Evolutionary conservation across 1,140 invertebrate species (phyloP).

Genomic region (Neotoxoptera formosana): DNA sequence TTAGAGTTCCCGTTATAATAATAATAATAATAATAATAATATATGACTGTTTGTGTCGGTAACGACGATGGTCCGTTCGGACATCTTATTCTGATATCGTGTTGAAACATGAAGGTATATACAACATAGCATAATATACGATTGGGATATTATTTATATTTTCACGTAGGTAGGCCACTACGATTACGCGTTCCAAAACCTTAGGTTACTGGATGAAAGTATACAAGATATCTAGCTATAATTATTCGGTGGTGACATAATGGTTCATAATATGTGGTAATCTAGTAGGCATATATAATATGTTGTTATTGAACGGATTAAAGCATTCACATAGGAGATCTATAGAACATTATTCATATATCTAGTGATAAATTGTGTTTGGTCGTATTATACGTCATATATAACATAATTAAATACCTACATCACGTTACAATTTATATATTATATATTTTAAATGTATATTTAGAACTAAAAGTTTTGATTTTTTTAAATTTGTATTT

Average conservation of each 20-base stretch:
- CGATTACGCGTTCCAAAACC: background rate
- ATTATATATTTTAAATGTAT: background rate
- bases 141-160: background rate
- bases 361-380: background rate
- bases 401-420: background rate
- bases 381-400: background rate
- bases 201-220: background rate
- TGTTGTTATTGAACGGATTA: background rate
- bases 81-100: background rate
- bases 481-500: background rate
- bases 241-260: background rate
- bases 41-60: background rate
- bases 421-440: background rate
- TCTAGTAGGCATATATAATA: background rate
- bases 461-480: background rate
- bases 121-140: background rate
- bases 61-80: background rate
- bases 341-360: background rate
- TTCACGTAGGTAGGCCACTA: background rate
- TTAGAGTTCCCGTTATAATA: background rate
- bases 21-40: constrained; percentile 13
- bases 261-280: background rate
- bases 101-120: no score
- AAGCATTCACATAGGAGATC: background rate
- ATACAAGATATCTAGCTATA: background rate